A percentile compares a stretch with the other conserved stretches of the same genome.
Evolutionary conservation across 2,113 vertebrate genomes (phyloP).

Genomic region (Sus scrofa): DNA sequence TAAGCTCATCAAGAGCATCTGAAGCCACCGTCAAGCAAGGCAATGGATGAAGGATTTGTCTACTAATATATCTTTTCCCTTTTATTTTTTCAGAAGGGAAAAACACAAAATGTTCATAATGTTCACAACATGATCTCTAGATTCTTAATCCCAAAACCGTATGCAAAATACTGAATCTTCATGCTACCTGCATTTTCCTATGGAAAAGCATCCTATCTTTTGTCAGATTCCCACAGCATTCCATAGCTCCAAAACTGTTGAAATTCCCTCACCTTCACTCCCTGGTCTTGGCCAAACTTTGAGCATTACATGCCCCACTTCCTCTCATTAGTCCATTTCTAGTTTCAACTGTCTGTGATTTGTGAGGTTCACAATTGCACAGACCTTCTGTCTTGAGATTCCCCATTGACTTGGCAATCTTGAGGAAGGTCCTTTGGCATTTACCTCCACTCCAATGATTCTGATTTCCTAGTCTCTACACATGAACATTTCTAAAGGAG

Average conservation of each 20-base stretch:
- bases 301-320: accelerated
- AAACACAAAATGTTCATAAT: neutral
- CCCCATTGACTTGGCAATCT: neutral
- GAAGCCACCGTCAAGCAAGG: neutral
- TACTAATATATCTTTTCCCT: neutral
- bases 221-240: slow-evolving; percentile 8
- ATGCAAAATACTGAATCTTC: neutral
- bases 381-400: neutral
- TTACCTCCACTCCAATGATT: neutral
- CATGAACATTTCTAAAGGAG: neutral
- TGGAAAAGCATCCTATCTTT: neutral
- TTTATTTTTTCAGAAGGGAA: neutral
- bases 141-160: neutral
- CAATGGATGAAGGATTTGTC: neutral
- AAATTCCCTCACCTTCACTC: neutral
- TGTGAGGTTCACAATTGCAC: neutral
- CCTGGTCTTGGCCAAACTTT: too few species aligned
- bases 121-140: neutral
- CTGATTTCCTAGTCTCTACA: neutral
- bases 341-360: neutral
- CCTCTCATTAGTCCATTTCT: neutral
- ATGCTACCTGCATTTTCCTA: neutral
- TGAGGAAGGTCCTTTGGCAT: neutral
- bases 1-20: slow-evolving; percentile 11
- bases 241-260: neutral